Percentiles rank a stretch among this genome's conserved stretches.
Evolutionary conservation across 1,140 invertebrate genomes (phyloP).

Genomic region (Cotesia glomerata): DNA sequence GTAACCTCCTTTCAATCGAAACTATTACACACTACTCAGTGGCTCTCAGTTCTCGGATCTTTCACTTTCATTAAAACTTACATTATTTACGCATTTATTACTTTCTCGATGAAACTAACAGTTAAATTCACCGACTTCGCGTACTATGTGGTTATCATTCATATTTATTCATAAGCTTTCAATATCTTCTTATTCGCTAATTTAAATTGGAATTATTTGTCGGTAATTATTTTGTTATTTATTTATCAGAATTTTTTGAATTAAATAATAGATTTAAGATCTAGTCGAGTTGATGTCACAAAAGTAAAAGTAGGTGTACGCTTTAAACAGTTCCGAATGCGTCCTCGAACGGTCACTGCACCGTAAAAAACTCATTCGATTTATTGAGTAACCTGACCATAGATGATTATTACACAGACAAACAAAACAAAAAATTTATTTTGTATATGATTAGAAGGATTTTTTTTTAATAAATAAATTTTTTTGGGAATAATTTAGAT

Average conservation of each 20-base stretch:
- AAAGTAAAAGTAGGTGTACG: conserved; percentile 54
- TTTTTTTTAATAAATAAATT: too few relatives aligned
- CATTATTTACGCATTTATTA: conserved; percentile 22
- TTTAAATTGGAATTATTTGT: too few relatives aligned
- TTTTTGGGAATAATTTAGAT: too few relatives aligned
- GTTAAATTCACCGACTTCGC: background rate
- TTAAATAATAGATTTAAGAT: conserved; percentile 3
- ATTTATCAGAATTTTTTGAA: background rate
- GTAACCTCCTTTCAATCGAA: conserved; percentile 65
- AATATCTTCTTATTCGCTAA: too few relatives aligned
- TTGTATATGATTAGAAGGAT: too few relatives aligned
- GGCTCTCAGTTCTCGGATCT: conserved; percentile 50
- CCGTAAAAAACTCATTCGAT: conserved; percentile 49
- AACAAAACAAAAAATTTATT: too few relatives aligned
- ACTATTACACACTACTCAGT: conserved; percentile 64
- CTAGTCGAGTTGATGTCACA: conserved; percentile 31
- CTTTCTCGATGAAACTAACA: conserved; percentile 11
- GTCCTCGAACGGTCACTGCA: conserved; percentile 63
- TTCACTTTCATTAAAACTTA: conserved; percentile 57
- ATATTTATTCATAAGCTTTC: too few relatives aligned
- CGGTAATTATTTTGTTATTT: too few relatives aligned
- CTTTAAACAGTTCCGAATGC: conserved; percentile 49
- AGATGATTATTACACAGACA: background rate
- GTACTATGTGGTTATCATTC: too few relatives aligned
- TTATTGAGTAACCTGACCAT: conserved; percentile 53